These are phyloP conservation scores for Gallinago jamesoni DNA, from an alignment of 2,113 vertebrate genomes.

Conservation along the genomic window DNA sequence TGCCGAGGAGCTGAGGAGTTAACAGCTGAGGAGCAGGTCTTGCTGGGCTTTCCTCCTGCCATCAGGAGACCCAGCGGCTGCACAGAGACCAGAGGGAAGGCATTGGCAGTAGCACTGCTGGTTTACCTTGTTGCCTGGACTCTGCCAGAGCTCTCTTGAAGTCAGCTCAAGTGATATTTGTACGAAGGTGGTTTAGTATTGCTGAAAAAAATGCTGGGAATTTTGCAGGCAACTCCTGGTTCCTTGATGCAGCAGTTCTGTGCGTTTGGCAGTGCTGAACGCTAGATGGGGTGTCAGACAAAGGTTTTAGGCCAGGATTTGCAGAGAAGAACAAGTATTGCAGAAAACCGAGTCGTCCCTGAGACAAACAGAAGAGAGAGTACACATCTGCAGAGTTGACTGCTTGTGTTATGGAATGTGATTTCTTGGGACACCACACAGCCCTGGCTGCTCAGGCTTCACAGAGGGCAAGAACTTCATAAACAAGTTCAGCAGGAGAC, in stretches of 20 bases:
- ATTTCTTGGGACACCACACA: background rate
- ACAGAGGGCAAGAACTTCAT: background rate
- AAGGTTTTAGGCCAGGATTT: background rate
- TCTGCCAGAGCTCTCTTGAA: background rate
- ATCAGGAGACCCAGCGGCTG: background rate
- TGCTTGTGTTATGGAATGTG: background rate
- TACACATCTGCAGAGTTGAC: background rate
- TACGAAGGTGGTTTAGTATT: background rate
- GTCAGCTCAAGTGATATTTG: background rate
- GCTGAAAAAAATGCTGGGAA: background rate
- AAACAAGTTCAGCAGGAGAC: background rate
- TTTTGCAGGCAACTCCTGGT: background rate
- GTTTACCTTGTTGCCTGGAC: background rate
- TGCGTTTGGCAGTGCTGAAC: background rate
- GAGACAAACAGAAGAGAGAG: background rate
- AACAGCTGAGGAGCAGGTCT: background rate
- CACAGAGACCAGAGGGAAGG: background rate
- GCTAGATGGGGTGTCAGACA: conserved; percentile 38
- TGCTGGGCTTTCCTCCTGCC: background rate
- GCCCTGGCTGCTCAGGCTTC: background rate
- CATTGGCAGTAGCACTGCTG: background rate
- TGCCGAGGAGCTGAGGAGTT: background rate
- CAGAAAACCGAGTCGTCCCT: background rate
- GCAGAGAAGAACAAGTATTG: background rate
- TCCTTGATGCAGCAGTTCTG: background rate